Base-by-base conservation (phyloP, 2,888 invertebrate genomes). In the Cetonia aurata region DNA sequence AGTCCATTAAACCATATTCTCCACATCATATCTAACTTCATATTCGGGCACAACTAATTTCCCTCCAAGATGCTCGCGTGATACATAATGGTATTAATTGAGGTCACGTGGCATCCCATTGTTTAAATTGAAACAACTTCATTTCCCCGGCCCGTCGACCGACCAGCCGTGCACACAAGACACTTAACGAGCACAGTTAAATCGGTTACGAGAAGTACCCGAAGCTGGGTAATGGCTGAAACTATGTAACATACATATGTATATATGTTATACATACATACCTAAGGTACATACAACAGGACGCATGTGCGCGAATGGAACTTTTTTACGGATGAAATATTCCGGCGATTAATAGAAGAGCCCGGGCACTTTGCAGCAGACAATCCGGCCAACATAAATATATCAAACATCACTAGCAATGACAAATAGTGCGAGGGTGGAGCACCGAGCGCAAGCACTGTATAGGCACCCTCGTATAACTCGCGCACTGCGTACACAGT, bases 401-500 rank as follows among this genome's bases (percentile, higher is more conserved):
- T 82, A 83, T 83, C 83, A 83, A 79, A 80, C 83, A 81, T 82
- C 82, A 81, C 81, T 80, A 80, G 79, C 83, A 82, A 82, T 83
- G 83, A 83, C 83, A 83, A 83, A 83, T 83, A 79, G 82, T 78
- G 77, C 75, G 79, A 79, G 81, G 82, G 81, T 78, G 79, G 33
- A 12, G 13, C 42, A 33, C 31, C n/a, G 3, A 78, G 77, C 69
- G 53, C 70, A 72, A 73, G 75, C 72, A 72, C 71, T 69, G 74
- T 69, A n/a, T n/a, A 71, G 71, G 71, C 72, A 55, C 70, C 66
- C 69, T 74, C 74, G 74, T 73, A 72, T 71, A 72, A 69, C 74
- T 71, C 56, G 71, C 62, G 71, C 72, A 72, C 37, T 37, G 10
- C 10, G 10, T 19, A 19, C 12, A 57, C 74, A 75, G 75, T 73